phyloP scores from a whole-genome alignment of 1,140 invertebrate genomes.

The Panagrolaimus sp. region DNA sequence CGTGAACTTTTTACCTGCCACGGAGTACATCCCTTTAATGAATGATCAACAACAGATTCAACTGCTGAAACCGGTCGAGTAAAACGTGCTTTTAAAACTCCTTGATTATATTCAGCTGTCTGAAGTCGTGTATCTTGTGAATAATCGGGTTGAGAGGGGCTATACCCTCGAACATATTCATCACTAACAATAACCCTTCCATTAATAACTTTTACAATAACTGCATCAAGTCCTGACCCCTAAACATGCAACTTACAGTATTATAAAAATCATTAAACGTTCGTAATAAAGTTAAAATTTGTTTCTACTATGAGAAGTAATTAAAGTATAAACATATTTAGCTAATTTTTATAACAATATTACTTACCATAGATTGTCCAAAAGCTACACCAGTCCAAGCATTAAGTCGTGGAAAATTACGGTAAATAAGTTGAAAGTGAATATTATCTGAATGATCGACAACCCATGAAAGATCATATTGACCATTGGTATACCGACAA shows the following conservation, averaged over 20 bases:
- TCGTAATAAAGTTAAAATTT: no score
- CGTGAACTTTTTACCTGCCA: conserved; percentile 7
- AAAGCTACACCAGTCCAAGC: not conserved
- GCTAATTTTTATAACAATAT: not conserved
- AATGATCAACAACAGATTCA: conserved; percentile 5
- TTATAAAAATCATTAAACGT: no score
- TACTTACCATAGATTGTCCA: conserved; percentile 7
- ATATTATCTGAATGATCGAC: not conserved
- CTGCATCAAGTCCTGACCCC: not conserved
- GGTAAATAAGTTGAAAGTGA: conserved; percentile 13
- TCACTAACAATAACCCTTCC: not conserved
- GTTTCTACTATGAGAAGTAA: no score
- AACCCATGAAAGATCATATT: conserved; percentile 6
- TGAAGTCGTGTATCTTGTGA: conserved; percentile 4
- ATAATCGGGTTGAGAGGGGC: not conserved
- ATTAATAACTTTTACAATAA: conserved; percentile 15
- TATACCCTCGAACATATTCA: conserved; percentile 3
- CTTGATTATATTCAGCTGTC: not conserved
- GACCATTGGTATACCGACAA: conserved; percentile 1
- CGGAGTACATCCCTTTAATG: not conserved
- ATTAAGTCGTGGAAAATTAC: not conserved
- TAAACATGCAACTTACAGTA: not conserved
- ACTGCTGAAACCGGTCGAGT: conserved; percentile 13
- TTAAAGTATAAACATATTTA: no score
- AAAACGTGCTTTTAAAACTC: not conserved